These are phyloP conservation scores for Pseudolycoriella hygida DNA, from an alignment of 2,888 invertebrate genomes.

Conservation along the genomic window DNA sequence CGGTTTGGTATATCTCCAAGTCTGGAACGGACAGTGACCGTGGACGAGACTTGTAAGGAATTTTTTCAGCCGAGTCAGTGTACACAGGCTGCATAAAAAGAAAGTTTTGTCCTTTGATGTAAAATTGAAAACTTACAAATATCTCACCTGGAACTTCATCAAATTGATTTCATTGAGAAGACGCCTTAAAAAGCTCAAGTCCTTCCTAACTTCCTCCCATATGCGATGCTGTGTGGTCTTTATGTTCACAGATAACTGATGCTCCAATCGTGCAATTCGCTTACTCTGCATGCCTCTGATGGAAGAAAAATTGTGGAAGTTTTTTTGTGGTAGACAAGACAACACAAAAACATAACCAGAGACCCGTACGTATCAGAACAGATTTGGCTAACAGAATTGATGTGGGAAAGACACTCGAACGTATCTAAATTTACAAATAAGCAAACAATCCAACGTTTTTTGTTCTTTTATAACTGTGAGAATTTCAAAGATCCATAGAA, in stretches of 20 bases:
- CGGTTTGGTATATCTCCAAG: conserved; percentile 42
- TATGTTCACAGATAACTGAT: conserved; percentile 55
- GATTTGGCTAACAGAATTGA: too few species aligned
- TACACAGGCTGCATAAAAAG: conserved; percentile 47
- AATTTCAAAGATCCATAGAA: too few species aligned
- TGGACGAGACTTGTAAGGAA: conserved; percentile 26
- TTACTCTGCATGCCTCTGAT: conserved; percentile 43
- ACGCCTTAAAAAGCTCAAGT: conserved; percentile 51
- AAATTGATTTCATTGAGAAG: conserved; percentile 68
- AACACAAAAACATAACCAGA: too few species aligned
- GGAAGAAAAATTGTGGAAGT: too few species aligned
- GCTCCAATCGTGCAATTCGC: conserved; percentile 52
- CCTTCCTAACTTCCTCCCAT: conserved; percentile 55
- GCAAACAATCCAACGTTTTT: too few species aligned
- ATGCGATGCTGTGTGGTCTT: conserved; percentile 64
- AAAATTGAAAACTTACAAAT: too few species aligned
- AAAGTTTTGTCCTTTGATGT: conserved; percentile 6
- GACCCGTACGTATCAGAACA: too few species aligned
- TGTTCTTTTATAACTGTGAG: too few species aligned
- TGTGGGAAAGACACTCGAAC: too few species aligned
- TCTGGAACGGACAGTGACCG: conserved; percentile 53
- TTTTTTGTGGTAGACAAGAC: too few species aligned
- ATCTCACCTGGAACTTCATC: conserved; percentile 55
- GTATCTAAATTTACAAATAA: too few species aligned
- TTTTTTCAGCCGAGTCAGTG: conserved; percentile 35